Conservation (phyloP, 2,797 vertebrate genomes). For the Anisognathus igniventris region DNA sequence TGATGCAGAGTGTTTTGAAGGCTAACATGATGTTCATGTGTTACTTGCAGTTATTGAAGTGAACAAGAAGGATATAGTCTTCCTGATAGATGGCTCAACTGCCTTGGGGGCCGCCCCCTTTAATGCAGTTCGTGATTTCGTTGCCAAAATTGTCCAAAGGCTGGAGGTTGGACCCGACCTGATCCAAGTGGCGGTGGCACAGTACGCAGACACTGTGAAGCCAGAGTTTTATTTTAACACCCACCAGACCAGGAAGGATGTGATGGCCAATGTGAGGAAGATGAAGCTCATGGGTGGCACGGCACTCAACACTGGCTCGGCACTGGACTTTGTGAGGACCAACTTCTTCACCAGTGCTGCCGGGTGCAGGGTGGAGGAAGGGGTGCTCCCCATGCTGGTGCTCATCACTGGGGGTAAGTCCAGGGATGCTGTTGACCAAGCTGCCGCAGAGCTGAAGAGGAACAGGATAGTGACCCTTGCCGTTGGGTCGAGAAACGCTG, state of each 20-base stretch:
- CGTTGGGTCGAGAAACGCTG: constrained; percentile 75
- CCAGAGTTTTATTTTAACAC: constrained; percentile 86
- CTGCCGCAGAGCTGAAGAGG: constrained; percentile 75
- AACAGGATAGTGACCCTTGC: constrained; percentile 83
- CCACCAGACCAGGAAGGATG: constrained; percentile 69
- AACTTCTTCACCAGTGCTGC: constrained; percentile 80
- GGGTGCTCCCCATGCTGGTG: constrained; percentile 85
- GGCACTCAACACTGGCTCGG: constrained; percentile 81
- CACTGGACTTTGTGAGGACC: constrained; percentile 83
- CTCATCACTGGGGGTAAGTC: constrained; percentile 87
- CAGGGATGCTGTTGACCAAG: constrained; percentile 77
- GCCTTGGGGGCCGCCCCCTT: constrained; percentile 76
- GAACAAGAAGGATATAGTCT: constrained; percentile 91
- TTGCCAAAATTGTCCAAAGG: constrained; percentile 80
- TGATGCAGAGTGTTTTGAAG: background rate
- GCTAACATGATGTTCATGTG: constrained; percentile 35
- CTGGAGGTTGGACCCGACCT: constrained; percentile 87
- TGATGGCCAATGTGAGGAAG: constrained; percentile 66
- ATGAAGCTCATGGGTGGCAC: constrained; percentile 78
- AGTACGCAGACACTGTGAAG: constrained; percentile 77
- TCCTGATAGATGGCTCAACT: constrained; percentile 90
- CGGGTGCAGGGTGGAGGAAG: constrained; percentile 81
- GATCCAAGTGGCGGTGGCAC: constrained; percentile 87
- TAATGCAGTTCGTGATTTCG: constrained; percentile 82
- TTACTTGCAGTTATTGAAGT: constrained; percentile 82